Conservation (phyloP, 2,888 invertebrate genomes). For the Dermolepida albohirtum region DNA sequence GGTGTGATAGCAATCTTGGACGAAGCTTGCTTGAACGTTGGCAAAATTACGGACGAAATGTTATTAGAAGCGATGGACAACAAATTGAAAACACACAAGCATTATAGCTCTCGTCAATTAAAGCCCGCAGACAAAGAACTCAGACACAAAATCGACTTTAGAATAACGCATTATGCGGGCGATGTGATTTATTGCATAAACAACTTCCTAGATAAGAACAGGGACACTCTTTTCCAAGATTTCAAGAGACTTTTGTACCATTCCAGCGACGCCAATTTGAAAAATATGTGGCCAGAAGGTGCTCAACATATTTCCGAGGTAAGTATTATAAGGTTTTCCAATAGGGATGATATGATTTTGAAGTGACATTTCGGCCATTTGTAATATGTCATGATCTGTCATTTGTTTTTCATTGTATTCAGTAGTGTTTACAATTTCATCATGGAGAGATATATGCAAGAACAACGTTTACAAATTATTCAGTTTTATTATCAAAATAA, state of each 20-base stretch:
- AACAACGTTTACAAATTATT: too few relatives aligned
- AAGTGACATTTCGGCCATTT: too few relatives aligned
- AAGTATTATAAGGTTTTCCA: too few relatives aligned
- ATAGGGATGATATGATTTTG: too few relatives aligned
- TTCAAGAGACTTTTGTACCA: constrained; percentile 92
- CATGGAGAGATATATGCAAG: too few relatives aligned
- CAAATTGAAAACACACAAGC: constrained; percentile 85
- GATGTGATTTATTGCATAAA: constrained; percentile 91
- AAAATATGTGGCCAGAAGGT: constrained; percentile 97
- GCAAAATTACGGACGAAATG: constrained; percentile 87
- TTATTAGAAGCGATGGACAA: constrained; percentile 94
- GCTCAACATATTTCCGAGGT: constrained; percentile 87
- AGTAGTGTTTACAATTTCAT: too few relatives aligned
- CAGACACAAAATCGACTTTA: constrained; percentile 82
- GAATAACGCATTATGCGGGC: constrained; percentile 95
- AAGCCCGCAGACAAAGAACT: constrained; percentile 85
- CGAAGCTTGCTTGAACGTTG: constrained; percentile 96
- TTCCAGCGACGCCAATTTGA: constrained; percentile 81
- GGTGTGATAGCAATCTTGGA: constrained; percentile 88
- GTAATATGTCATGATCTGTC: too few relatives aligned
- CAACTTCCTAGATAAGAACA: constrained; percentile 98
- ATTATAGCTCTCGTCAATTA: constrained; percentile 89
- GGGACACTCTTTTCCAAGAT: constrained; percentile 96
- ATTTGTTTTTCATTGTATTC: too few relatives aligned
- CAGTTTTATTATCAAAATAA: too few relatives aligned